Evolutionary conservation across 2,888 invertebrate species (phyloP).

Genomic region (Heteromyza rotundicornis): DNA sequence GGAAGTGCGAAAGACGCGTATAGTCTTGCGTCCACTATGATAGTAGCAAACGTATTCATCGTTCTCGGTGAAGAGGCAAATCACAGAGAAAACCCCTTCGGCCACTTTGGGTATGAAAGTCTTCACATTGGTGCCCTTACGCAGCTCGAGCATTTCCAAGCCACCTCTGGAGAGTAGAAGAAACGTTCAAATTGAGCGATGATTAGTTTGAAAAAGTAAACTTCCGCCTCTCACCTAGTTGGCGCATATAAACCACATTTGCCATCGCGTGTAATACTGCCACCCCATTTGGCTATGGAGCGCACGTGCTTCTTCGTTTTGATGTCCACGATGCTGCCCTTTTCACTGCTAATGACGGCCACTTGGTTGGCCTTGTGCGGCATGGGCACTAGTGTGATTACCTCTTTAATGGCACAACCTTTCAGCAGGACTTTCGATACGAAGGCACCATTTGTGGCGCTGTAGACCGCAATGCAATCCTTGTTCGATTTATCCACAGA

Average conservation of each 20-base stretch:
- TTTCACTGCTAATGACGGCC: constrained; percentile 88
- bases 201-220: no score
- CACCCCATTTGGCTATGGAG: constrained; percentile 90
- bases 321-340: constrained; percentile 88
- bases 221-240: constrained; percentile 66
- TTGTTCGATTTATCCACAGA: constrained; percentile 82
- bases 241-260: constrained; percentile 94
- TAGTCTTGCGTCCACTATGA: constrained; percentile 92
- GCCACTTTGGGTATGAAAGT: constrained; percentile 93
- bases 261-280: constrained; percentile 84
- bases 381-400: constrained; percentile 77
- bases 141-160: constrained; percentile 88
- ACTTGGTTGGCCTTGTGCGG: constrained; percentile 86
- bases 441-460: constrained; percentile 76
- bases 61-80: constrained; percentile 90
- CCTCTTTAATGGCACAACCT: constrained; percentile 71
- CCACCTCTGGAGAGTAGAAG: constrained; percentile 77
- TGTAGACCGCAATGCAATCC: constrained; percentile 84
- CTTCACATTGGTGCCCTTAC: constrained; percentile 85
- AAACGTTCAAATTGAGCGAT: background rate
- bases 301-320: constrained; percentile 87
- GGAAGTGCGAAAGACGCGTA: constrained; percentile 87
- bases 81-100: constrained; percentile 96
- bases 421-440: constrained; percentile 64
- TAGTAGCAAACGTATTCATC: constrained; percentile 97